Base-by-base conservation (phyloP, 1,140 invertebrate genomes). In the Capitella teleta region DNA sequence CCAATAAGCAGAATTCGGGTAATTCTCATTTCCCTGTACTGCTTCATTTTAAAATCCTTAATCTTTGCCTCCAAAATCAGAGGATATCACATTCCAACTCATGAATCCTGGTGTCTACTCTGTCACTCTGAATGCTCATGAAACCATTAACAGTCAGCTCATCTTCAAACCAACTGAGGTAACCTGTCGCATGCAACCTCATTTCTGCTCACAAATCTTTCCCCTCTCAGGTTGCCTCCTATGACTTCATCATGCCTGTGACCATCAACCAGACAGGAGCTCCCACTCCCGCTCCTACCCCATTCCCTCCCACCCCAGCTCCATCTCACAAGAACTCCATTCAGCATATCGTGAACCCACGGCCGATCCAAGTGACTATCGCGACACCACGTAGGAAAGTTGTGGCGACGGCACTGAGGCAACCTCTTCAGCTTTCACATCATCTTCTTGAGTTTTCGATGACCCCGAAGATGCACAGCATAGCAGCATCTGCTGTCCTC, bases 91-190 rank as follows among this genome's bases (percentile, higher is more conserved):
- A 23, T 68, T 60, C 50, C 61, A 66, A 41, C 40, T 61, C n/a
- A 38, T 62, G 52, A 70, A 70, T 50, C 64, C 67, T 21, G 63
- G 65, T n/a, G 64, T 65, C 55, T 66, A 56, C 38, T 57, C 59
- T 12, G 59, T 72, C 3, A 63, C 61, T 8, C 50, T 72, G 37
- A 56, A 59, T 30, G 57, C 57, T 30, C 53, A 62, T 25, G 62
- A 71, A 54, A 54, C 47, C 23, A 56, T 69, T 19, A 51, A 61
- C 34, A 61, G 64, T 19, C 58, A 68, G 54, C 52, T 73, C 3
- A 63, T 61, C 26, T 72, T 73, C 53, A 60, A 55, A 36, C 70
- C 70, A 42, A 60, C 60, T 24, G 64, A 70, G 62, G 68, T 71
- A 51, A 34, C 10, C 10, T 34, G 32, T 34, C 32, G 10, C 10